phyloP scores from a whole-genome alignment of 2,797 vertebrate genomes.

The Acrossocheilus fasciatus region DNA sequence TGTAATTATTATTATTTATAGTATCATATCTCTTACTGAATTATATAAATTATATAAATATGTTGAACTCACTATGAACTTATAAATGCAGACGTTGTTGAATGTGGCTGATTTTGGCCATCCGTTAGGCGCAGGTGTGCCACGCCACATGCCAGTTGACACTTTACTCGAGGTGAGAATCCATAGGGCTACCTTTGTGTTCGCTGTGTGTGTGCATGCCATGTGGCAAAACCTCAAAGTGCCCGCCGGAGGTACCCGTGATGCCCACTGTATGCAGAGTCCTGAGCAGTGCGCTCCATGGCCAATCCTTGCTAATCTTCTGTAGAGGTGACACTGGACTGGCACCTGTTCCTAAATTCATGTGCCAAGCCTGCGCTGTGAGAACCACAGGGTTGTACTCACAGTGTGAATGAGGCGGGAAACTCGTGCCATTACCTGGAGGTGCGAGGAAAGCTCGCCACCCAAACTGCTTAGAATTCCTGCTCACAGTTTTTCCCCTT shows the following conservation, averaged over 20 bases:
- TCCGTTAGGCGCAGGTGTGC: constrained; percentile 42
- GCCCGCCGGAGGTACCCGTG: constrained; percentile 25
- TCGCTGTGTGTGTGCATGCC: constrained; percentile 8
- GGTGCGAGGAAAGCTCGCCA: background rate
- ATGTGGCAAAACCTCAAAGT: constrained; percentile 54
- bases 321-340: constrained; percentile 59
- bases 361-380: constrained; percentile 23
- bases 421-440: constrained; percentile 29
- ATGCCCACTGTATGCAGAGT: constrained; percentile 6
- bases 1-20: too few species aligned
- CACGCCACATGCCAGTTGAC: constrained; percentile 38
- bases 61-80: background rate
- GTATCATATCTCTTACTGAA: background rate
- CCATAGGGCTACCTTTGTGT: constrained; percentile 7
- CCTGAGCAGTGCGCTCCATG: background rate
- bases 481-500: background rate
- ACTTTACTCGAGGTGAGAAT: constrained; percentile 54
- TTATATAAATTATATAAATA: background rate
- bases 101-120: background rate
- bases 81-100: background rate
- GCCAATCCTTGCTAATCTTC: constrained; percentile 50
- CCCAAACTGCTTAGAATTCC: background rate
- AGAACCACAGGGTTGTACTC: constrained; percentile 1
- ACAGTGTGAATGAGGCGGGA: constrained; percentile 35
- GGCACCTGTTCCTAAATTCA: constrained; percentile 18